Evolutionary conservation across 2,113 vertebrate genomes (phyloP), one percentile per base, ranked within the genome.

Genomic region (Cyprinodon variegatus): DNA sequence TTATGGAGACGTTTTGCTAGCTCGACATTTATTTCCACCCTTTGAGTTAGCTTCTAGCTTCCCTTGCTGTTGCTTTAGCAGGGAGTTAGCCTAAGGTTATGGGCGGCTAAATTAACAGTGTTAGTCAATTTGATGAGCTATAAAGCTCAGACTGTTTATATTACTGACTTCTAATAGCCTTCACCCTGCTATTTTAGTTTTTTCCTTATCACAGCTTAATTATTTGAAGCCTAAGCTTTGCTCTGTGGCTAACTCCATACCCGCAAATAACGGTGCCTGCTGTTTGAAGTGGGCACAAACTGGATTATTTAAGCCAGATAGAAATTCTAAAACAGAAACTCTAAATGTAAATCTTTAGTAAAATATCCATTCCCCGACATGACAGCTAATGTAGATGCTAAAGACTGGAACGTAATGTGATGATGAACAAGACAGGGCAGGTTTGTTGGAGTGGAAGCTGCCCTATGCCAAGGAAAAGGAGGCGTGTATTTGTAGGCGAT

Each of bases 11-110:
- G 11, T 45, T 50, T 43, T 13, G 12, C 0, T 37, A 20, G 12
- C 37, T 68, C 36, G 15, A 8, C 2, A 11, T 11, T 36, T 11
- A 53, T 6, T n/a, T 59, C 36, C 62, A 73, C 65, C 68, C 57
- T 71, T 70, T 61, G 39, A 57, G 77, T 43, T 82, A 81, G 72
- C 77, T 43, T 41, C 59, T 38, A 53, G 68, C 45, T 68, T 78
- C 76, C 45, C 81, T 81, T 67, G 57, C 72, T 65, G 15, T 40
- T 65, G 77, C 65, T 85, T 82, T 87, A 53, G 48, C 17, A 36
- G 29, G 5, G 10, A 78, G 59, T 72, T 83, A 81, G 66, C 81
- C 17, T 37, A 69, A 4, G 59, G 64, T 78, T 70, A 69, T 70
- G 65, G 76, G 73, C 68, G 68, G 76, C 69, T 81, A 76, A 69